Conservation (phyloP, 2,113 vertebrate species). For the Notechis scutatus region DNA sequence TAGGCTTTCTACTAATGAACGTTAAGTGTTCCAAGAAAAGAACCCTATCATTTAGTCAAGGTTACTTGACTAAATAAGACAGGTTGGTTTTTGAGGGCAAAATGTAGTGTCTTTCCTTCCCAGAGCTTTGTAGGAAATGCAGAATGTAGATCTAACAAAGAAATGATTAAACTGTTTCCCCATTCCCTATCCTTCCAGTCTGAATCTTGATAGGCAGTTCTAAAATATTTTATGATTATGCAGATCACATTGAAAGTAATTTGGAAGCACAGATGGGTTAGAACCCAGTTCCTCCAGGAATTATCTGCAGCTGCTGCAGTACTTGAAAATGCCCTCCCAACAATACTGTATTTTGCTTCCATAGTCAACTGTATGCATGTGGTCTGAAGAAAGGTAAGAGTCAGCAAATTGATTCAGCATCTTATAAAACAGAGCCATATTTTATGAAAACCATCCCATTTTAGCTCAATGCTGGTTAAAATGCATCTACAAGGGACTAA, state of each 20-base stretch:
- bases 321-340: neutral
- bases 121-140: neutral
- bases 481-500: neutral
- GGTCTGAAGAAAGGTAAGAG: neutral
- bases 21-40: neutral
- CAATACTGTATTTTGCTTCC: neutral
- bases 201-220: neutral
- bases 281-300: neutral
- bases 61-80: neutral
- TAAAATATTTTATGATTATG: neutral
- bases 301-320: neutral
- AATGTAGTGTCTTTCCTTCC: neutral
- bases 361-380: neutral
- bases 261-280: neutral
- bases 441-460: neutral
- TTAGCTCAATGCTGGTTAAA: neutral
- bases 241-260: neutral
- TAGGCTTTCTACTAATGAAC: neutral
- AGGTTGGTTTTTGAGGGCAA: neutral
- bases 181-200: neutral
- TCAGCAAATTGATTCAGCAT: neutral
- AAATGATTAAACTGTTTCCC: neutral
- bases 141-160: neutral
- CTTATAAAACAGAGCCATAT: neutral
- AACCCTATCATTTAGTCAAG: neutral